Conservation (phyloP, 2,113 vertebrate species). For the Mesembrinibis cayennensis region DNA sequence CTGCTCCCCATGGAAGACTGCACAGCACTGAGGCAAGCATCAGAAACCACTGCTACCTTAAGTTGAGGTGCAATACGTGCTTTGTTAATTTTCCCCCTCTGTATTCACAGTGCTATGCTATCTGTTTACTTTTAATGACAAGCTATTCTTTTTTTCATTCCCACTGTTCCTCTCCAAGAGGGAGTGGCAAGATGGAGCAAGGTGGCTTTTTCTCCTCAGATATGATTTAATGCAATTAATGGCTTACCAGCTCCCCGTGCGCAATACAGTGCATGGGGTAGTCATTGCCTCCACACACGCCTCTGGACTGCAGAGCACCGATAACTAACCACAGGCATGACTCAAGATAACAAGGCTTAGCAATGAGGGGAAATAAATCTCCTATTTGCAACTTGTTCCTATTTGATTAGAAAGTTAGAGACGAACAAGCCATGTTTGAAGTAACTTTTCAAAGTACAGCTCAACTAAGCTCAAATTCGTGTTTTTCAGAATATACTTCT, state of each 20-base stretch:
- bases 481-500: not conserved
- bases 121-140: not conserved
- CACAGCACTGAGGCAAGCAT: not conserved
- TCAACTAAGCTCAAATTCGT: not conserved
- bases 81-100: not conserved
- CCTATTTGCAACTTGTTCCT: not conserved
- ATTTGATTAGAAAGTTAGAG: not conserved
- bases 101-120: not conserved
- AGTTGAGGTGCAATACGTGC: rapidly evolving
- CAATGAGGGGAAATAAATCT: not conserved
- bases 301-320: not conserved
- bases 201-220: not conserved
- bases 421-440: not conserved
- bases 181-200: not conserved
- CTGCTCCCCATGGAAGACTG: not conserved
- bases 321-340: not conserved
- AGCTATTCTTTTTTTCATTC: not conserved
- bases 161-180: not conserved
- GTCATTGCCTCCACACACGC: not conserved
- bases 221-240: not conserved
- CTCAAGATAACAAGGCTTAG: not conserved
- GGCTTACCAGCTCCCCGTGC: not conserved
- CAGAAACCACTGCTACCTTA: not conserved
- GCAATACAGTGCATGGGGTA: not conserved
- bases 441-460: not conserved